A percentile compares a stretch with the other conserved stretches of the same genome.
Evolutionary conservation across 2,113 vertebrate genomes (phyloP).

Genomic region (Amblyopsis rosae): DNA sequence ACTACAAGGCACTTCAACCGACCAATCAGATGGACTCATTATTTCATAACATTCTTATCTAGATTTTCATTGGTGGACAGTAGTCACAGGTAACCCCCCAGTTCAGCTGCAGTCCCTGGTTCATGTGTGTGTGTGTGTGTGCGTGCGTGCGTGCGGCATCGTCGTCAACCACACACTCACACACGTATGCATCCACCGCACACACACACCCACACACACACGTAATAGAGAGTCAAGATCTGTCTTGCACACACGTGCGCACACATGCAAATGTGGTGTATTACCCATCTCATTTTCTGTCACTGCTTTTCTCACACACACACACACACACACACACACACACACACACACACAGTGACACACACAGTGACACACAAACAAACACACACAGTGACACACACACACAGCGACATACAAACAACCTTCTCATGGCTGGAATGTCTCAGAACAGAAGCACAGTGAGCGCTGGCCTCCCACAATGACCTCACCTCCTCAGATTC

Average conservation of each 20-base stretch:
- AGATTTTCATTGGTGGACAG: too few species aligned
- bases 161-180: too few species aligned
- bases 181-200: too few species aligned
- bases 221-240: background rate
- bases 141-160: too few species aligned
- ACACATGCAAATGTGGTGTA: conserved; percentile 41
- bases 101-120: too few species aligned
- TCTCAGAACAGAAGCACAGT: conserved; percentile 66
- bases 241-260: conserved; percentile 40
- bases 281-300: background rate
- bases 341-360: conserved; percentile 17
- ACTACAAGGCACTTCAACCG: too few species aligned
- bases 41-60: too few species aligned
- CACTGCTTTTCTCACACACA: background rate
- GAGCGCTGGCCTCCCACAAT: conserved; percentile 59
- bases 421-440: conserved; percentile 65
- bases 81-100: too few species aligned
- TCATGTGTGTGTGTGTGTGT: too few species aligned
- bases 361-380: conserved; percentile 13
- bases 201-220: too few species aligned
- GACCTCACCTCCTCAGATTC: conserved; percentile 69
- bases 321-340: conserved; percentile 48
- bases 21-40: too few species aligned
- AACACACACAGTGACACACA: conserved; percentile 26
- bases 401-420: conserved; percentile 57